Conservation (phyloP, 2,888 invertebrate genomes). For the Eurytoma adleriae region DNA sequence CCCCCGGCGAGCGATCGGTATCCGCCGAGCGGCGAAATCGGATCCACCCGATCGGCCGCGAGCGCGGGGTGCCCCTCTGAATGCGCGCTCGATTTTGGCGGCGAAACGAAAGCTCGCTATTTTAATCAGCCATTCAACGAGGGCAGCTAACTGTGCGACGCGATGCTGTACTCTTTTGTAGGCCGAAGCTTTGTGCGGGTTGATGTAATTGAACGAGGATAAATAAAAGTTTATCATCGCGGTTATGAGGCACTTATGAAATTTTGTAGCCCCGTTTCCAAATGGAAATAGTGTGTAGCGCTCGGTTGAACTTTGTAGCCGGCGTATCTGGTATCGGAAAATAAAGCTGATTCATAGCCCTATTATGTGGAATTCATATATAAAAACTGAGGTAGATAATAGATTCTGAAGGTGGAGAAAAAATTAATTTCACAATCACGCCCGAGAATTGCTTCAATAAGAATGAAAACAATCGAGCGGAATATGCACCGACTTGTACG, state of each 20-base stretch:
- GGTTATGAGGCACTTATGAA: neutral
- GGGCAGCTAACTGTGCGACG: no score
- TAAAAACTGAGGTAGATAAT: neutral
- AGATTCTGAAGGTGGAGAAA: neutral
- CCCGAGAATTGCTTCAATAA: no score
- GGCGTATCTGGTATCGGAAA: conserved; percentile 1
- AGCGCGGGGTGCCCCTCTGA: neutral
- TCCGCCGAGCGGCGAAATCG: conserved; percentile 32
- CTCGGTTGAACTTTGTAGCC: neutral
- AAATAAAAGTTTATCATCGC: no score
- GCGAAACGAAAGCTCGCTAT: no score
- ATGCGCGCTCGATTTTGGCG: neutral
- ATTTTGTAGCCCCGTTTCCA: neutral
- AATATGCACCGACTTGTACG: no score
- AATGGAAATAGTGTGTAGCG: neutral
- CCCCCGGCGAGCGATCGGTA: conserved; percentile 17
- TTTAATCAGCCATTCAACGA: no score
- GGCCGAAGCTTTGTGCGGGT: no score
- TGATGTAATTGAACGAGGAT: no score
- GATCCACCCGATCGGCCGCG: conserved; percentile 12
- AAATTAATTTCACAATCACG: neutral
- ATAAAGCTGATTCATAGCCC: conserved; percentile 28
- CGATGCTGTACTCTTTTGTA: no score
- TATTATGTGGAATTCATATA: neutral
- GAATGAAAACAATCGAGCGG: no score